phyloP scores from a whole-genome alignment of 1,140 invertebrate species.

The Drosophila oshimai region DNA sequence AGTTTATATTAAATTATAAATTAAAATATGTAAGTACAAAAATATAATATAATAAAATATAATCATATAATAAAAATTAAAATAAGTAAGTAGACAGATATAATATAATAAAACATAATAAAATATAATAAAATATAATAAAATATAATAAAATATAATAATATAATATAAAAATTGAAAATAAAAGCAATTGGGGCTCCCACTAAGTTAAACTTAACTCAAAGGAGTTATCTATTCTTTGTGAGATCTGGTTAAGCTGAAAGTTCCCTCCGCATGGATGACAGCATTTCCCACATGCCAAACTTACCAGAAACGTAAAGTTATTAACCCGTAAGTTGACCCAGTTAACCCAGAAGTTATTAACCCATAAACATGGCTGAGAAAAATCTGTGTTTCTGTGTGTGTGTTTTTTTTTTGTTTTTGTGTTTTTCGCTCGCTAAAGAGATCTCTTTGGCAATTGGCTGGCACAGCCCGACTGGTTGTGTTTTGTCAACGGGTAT shows the following conservation, averaged over 20 bases:
- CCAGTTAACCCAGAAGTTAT: too few relatives aligned
- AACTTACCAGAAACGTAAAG: conserved; percentile 18
- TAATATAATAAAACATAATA: too few relatives aligned
- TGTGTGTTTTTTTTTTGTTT: not conserved
- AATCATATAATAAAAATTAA: too few relatives aligned
- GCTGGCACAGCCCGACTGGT: not conserved
- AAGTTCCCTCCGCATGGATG: conserved; percentile 1
- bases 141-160: too few relatives aligned
- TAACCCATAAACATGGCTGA: conserved; percentile 52
- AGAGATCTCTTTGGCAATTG: conserved; percentile 29
- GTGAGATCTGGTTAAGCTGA: not conserved
- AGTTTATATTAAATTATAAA: too few relatives aligned
- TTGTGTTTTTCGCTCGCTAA: not conserved
- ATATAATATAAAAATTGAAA: too few relatives aligned
- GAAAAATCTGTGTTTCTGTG: conserved; percentile 22
- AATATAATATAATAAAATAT: too few relatives aligned
- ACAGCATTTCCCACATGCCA: conserved; percentile 9
- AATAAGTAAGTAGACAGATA: too few relatives aligned
- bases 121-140: too few relatives aligned
- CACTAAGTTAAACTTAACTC: not conserved
- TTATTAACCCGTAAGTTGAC: too few relatives aligned
- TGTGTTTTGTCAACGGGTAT: conserved; percentile 53
- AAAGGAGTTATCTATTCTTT: not conserved
- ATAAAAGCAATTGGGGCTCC: not conserved
- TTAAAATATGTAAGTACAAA: too few relatives aligned